phyloP scores from a whole-genome alignment of 2,113 vertebrate species.

The Onychorhynchus coronatus region DNA sequence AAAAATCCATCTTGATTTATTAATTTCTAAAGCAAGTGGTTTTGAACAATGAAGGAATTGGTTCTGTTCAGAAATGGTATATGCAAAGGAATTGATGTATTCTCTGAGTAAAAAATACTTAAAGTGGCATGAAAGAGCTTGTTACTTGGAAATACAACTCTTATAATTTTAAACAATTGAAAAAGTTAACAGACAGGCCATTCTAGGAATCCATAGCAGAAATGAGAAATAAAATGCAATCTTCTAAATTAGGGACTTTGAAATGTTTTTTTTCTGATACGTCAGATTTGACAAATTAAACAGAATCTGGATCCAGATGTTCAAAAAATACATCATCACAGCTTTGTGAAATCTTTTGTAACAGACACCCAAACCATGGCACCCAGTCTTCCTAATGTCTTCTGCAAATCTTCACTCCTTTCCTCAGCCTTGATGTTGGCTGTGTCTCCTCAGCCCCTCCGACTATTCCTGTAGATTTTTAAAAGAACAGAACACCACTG shows the following conservation, averaged over 20 bases:
- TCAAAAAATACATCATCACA: not conserved
- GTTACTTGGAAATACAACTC: not conserved
- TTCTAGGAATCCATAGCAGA: not conserved
- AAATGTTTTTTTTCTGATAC: not conserved
- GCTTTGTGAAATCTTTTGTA: not conserved
- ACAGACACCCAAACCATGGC: not conserved
- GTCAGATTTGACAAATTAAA: not conserved
- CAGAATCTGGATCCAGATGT: not conserved
- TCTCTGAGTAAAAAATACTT: not conserved
- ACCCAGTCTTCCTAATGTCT: not conserved
- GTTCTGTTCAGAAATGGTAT: not conserved
- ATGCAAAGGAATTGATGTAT: not conserved
- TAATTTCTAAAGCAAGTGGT: not conserved
- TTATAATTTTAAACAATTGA: not conserved
- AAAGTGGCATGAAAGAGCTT: not conserved
- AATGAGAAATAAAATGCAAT: not conserved
- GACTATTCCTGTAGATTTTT: not conserved
- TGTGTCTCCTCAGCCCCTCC: not conserved
- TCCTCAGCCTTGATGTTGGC: not conserved
- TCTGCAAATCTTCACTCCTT: not conserved
- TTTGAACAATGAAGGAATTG: not conserved
- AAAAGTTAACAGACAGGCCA: not conserved
- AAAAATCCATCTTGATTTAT: not conserved
- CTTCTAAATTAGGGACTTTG: not conserved
- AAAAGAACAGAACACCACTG: not conserved